Base-by-base conservation (phyloP, 2,113 vertebrate species). In the Crypturellus undulatus region DNA sequence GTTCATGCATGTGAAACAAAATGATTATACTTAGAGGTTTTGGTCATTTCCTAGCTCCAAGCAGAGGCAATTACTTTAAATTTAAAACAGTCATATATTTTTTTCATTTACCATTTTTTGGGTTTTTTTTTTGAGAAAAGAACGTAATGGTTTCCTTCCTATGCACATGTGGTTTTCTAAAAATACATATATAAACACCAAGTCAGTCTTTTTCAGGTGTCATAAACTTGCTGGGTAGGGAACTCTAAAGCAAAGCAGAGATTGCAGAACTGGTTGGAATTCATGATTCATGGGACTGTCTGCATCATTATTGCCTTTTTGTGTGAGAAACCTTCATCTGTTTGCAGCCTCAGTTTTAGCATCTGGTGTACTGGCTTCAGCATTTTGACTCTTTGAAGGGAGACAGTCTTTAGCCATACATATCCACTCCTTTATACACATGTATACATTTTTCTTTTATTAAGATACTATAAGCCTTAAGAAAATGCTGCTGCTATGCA, bases 1-100 rank as follows among this genome's bases (percentile, higher is more conserved):
- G 68, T 94, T 91, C 95, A 95, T 94, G 84, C 89, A 92, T 95
- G 91, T 87, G 94, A 85, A 96, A 87, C 32, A 83, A 87, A 96
- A 92, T 73, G 0, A 91, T 93, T 87, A 78, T 67, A 80, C 45
- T 91, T 87, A 34, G 3, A 82, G 22, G 62, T 90, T 89, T 83
- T 91, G 12, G 59, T 87, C 52, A 92, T 93, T 84, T 84, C 70
- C 54, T 6, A 67, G 32, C 72, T 63, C 7, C 17, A 84, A 84
- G 85, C 32, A 87, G 28, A 28, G 36, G 73, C 91, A 62, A 89
- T 62, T 16, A 64, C 26, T 97, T 95, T 56, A 69, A 90, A 58
- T 88, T 14, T 47, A 59, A 73, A 62, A 42, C 1, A 28, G 6
- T 80, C 22, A 49, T 49, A 43, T 43, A 43, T 60, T 26, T n/a